These are phyloP conservation scores for Aquatica leii DNA, from an alignment of 2,888 invertebrate species.

Conservation along the genomic window DNA sequence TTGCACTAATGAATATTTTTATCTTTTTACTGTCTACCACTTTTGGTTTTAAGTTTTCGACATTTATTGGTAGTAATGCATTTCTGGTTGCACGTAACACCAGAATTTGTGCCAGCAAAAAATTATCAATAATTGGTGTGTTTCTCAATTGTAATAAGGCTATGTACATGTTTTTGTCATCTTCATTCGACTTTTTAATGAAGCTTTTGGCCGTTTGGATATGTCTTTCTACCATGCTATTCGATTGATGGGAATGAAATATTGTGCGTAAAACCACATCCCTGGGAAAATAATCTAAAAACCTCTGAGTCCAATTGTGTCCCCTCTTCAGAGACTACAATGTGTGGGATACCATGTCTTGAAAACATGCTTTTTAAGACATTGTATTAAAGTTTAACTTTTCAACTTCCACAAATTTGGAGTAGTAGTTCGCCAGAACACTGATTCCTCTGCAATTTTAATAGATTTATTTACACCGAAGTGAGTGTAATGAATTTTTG, in stretches of 20 bases:
- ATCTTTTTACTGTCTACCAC: neutral
- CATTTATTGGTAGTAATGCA: neutral
- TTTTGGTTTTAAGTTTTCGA: neutral
- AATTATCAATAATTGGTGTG: slow-evolving; percentile 13
- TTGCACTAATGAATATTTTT: neutral
- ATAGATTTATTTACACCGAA: too few species aligned
- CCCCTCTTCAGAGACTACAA: neutral
- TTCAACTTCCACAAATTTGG: neutral
- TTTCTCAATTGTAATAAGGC: slow-evolving; percentile 16
- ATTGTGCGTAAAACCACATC: neutral
- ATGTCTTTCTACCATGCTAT: slow-evolving; percentile 8
- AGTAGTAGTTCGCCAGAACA: neutral
- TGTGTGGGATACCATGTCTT: neutral
- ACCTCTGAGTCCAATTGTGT: neutral
- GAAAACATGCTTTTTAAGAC: neutral
- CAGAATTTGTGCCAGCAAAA: slow-evolving; percentile 8
- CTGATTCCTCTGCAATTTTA: too few species aligned
- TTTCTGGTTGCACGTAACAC: slow-evolving; percentile 5
- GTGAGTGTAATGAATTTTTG: too few species aligned
- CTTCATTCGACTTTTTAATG: slow-evolving; percentile 16
- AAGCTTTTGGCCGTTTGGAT: slow-evolving; percentile 1
- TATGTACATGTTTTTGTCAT: slow-evolving; percentile 14
- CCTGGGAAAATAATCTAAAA: neutral
- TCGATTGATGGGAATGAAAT: neutral
- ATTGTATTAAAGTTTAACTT: neutral